Evolutionary conservation across 2,113 vertebrate species (phyloP), one percentile per base, ranked within the genome.

Genomic region (Grus americana): DNA sequence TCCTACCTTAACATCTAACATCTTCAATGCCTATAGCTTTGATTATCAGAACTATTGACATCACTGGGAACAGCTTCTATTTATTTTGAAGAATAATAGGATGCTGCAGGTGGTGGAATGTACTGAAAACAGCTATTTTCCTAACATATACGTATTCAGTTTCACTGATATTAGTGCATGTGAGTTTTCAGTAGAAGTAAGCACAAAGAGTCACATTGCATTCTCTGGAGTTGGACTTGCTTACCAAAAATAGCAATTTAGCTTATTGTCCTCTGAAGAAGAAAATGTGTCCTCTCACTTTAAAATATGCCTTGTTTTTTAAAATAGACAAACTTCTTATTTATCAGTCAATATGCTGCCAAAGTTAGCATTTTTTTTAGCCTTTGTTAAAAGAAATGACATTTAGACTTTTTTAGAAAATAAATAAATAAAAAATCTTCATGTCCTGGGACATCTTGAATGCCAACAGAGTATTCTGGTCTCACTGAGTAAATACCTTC

Each of bases 131-230:
- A 76, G 15, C 2, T 73, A 32, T 18, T 42, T 87, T 59, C 9
- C 1, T 80, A 29, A 63, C 29, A 15, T 30, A 19, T 27, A 23
- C 6, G 17, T 5, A 40, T 36, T 58, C 20, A 58, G 4, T 86
- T 72, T 72, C 42, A 36, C 21, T 73, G 38, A 24, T 59, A 67
- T 13, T 30, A 27, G 11, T 34, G 4, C 2, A 26, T 3, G 22
- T 32, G 3, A 7, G 7, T 63, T 19, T 86, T 62, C 62, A 44
- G 30, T 40, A 78, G 70, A 57, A 74, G 6, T 61, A 66, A 54
- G 3, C 1, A 4, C 2, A 7, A 83, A 62, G 10, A 75, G 4
- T 2, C 36, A 52, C 2, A 2, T 18, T 82, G 3, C 19, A 10
- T 61, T 85, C 29, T 57, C 17, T 74, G 40, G 34, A 90, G 12